These are phyloP conservation scores for Synaphobranchus kaupii DNA, from an alignment of 2,797 vertebrate genomes.

Conservation along the genomic window DNA sequence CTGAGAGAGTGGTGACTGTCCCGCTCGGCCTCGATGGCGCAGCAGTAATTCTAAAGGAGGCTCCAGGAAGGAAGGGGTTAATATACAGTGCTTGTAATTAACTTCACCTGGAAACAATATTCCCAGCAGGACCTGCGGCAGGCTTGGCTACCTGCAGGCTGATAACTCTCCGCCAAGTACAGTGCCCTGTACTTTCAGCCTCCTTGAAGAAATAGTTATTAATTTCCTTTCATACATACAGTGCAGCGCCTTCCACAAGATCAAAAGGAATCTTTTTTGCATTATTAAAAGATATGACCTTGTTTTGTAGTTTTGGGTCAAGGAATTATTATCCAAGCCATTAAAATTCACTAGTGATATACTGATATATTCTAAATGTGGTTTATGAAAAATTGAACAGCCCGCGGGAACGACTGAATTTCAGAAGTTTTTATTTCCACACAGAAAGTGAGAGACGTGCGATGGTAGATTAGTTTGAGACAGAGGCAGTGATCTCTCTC, in stretches of 20 bases:
- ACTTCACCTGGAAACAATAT: not conserved
- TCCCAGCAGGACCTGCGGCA: not conserved
- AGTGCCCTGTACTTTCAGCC: not conserved
- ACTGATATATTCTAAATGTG: constrained; percentile 17
- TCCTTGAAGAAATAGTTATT: constrained; percentile 17
- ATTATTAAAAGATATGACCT: constrained; percentile 17
- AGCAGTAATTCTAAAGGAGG: not conserved
- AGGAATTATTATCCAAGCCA: not conserved
- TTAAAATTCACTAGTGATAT: constrained; percentile 21
- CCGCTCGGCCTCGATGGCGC: not conserved
- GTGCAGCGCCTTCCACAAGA: not conserved
- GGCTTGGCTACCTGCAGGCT: constrained; percentile 1
- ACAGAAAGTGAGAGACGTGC: not conserved
- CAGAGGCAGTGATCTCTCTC: not conserved
- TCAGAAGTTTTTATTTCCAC: not conserved
- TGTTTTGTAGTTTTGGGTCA: not conserved
- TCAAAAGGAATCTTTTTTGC: not conserved
- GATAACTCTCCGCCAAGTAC: not conserved
- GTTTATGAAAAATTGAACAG: constrained; percentile 15
- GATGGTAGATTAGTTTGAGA: not conserved
- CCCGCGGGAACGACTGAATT: not conserved
- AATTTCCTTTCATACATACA: not conserved
- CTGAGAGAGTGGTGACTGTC: not conserved
- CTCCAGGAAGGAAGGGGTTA: constrained; percentile 1
- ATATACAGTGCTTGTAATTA: not conserved